Conservation (phyloP, 2,113 vertebrate genomes). For the Anguilla rostrata region DNA sequence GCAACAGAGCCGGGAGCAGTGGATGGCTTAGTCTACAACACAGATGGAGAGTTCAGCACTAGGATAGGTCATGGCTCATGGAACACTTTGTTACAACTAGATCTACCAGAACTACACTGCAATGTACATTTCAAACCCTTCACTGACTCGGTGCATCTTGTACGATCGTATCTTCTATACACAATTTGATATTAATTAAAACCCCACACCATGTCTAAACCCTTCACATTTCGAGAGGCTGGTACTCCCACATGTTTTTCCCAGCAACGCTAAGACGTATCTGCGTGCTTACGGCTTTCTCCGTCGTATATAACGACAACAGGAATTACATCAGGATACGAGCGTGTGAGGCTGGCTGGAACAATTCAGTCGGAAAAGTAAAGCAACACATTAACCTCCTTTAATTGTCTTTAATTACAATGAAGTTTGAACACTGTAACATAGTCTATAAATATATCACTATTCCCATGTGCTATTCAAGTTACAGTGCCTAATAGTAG, state of each 20-base stretch:
- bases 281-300: slow-evolving; percentile 1
- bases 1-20: background rate
- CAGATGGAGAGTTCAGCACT: slow-evolving; percentile 11
- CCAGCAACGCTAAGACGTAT: slow-evolving; percentile 52
- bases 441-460: slow-evolving; percentile 58
- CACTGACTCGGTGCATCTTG: slow-evolving; percentile 60
- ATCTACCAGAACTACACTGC: slow-evolving; percentile 38
- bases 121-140: slow-evolving; percentile 59
- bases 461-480: slow-evolving; percentile 49
- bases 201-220: slow-evolving; percentile 70
- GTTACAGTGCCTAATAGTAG: slow-evolving; percentile 46
- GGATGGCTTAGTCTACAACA: slow-evolving; percentile 18
- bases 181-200: slow-evolving; percentile 68
- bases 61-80: slow-evolving; percentile 11
- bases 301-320: background rate
- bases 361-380: slow-evolving; percentile 36
- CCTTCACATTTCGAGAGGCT: slow-evolving; percentile 57
- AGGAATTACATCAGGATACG: slow-evolving; percentile 38
- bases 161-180: slow-evolving; percentile 59
- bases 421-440: slow-evolving; percentile 57
- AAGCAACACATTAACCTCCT: slow-evolving; percentile 64
- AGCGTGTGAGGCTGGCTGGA: slow-evolving; percentile 36
- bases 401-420: slow-evolving; percentile 62
- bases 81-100: slow-evolving; percentile 31
- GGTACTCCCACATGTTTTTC: slow-evolving; percentile 62